These are phyloP conservation scores for Agrenia bidenticulata DNA, from an alignment of 2,888 invertebrate genomes.

Conservation along the genomic window DNA sequence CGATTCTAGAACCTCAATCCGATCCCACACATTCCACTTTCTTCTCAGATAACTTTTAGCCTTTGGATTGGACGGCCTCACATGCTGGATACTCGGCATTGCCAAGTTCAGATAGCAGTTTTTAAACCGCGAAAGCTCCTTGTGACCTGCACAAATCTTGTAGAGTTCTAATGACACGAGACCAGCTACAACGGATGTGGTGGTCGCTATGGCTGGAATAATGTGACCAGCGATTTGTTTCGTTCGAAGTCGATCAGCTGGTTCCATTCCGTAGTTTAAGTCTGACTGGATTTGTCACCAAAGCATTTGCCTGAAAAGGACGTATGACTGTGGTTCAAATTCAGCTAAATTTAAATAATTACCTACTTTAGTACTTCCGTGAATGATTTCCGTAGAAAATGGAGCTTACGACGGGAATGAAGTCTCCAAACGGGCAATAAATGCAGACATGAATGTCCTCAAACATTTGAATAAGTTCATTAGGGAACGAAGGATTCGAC, in stretches of 20 bases:
- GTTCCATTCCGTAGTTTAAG: slow-evolving; percentile 91
- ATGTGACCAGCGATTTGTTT: slow-evolving; percentile 63
- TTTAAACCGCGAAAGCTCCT: slow-evolving; percentile 57
- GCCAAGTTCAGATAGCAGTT: slow-evolving; percentile 66
- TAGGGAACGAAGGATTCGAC: too few species aligned
- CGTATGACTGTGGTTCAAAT: too few species aligned
- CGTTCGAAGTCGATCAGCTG: slow-evolving; percentile 88
- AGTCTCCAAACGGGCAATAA: too few species aligned
- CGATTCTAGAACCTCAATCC: slow-evolving; percentile 60
- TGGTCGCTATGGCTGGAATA: slow-evolving; percentile 98
- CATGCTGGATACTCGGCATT: slow-evolving; percentile 60
- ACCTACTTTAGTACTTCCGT: too few species aligned
- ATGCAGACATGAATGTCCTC: too few species aligned
- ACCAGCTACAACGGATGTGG: slow-evolving; percentile 95
- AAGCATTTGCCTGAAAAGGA: too few species aligned
- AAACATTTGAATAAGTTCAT: too few species aligned
- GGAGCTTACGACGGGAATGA: too few species aligned
- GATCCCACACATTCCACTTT: slow-evolving; percentile 65
- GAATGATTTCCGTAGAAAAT: too few species aligned
- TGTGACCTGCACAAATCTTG: slow-evolving; percentile 57
- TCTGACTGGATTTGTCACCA: too few species aligned
- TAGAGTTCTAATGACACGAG: slow-evolving; percentile 85
- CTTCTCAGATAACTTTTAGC: slow-evolving; percentile 59
- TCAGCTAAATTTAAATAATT: too few species aligned
- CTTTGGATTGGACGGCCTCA: slow-evolving; percentile 58